A percentile compares a stretch with the other conserved stretches of the same genome.
Conservation (phyloP, 2,797 vertebrate genomes). For the Helarctos malayanus region DNA sequence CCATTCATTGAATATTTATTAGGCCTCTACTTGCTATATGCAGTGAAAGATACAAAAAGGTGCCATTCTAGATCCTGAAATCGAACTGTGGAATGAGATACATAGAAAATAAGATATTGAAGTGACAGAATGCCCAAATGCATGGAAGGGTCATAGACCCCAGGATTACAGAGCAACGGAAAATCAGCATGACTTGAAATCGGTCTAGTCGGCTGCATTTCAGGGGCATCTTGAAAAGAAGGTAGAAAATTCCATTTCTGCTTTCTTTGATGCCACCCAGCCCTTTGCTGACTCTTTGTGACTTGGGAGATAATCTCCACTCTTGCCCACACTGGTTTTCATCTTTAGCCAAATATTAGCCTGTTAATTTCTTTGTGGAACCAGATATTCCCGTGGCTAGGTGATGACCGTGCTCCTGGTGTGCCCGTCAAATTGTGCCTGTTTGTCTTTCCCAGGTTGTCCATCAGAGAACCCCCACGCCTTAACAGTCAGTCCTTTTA, state of each 20-base stretch:
- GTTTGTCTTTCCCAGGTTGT: constrained; percentile 88
- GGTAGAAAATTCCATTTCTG: neutral
- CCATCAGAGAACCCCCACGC: constrained; percentile 93
- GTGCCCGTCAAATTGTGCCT: neutral
- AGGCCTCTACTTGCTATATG: neutral
- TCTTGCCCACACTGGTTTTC: neutral
- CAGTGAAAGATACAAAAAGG: neutral
- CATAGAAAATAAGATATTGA: neutral
- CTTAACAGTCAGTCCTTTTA: constrained; percentile 95
- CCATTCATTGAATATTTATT: neutral
- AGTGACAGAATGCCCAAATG: neutral
- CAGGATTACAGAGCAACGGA: neutral
- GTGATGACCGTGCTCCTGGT: neutral
- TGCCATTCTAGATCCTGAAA: neutral
- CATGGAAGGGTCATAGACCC: neutral
- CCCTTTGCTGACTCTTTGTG: neutral
- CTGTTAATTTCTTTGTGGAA: neutral
- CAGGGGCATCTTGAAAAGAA: neutral
- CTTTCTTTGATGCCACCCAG: neutral
- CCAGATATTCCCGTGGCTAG: neutral
- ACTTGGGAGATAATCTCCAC: neutral
- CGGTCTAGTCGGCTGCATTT: neutral
- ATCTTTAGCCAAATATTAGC: neutral
- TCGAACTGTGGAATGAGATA: neutral
- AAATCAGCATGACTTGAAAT: neutral